Conservation (phyloP, 2,797 vertebrate species). For the Varecia variegata region DNA sequence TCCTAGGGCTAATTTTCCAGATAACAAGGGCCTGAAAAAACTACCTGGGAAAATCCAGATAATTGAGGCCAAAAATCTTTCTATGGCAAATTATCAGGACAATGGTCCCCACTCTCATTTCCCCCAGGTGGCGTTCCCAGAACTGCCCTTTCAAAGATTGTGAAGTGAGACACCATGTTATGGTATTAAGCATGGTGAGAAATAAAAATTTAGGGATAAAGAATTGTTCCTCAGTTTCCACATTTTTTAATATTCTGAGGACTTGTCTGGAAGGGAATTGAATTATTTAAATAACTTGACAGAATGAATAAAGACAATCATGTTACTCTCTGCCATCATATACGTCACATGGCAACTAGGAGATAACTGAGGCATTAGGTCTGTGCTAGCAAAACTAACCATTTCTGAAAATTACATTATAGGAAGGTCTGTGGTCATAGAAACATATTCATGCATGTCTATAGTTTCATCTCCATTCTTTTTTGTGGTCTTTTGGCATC, state of each 20-base stretch:
- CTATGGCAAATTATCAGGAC: neutral
- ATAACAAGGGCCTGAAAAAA: neutral
- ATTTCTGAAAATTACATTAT: neutral
- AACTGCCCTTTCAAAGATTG: neutral
- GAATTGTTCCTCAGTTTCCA: slow-evolving; percentile 15
- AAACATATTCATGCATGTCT: neutral
- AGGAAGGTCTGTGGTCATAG: neutral
- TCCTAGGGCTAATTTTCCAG: neutral
- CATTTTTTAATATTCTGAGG: slow-evolving; percentile 57
- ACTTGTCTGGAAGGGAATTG: slow-evolving; percentile 68
- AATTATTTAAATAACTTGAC: slow-evolving; percentile 78
- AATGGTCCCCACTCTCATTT: neutral
- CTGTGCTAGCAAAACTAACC: neutral
- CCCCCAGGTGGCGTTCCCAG: accelerated
- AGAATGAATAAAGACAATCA: slow-evolving; percentile 52
- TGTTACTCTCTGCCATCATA: slow-evolving; percentile 28
- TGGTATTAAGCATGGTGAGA: neutral
- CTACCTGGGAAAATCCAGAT: neutral
- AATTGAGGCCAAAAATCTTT: neutral
- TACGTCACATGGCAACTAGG: slow-evolving; percentile 23
- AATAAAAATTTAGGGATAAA: slow-evolving; percentile 39
- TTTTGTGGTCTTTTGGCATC: neutral
- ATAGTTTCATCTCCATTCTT: neutral
- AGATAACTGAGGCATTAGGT: neutral
- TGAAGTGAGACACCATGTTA: neutral